phyloP scores from a whole-genome alignment of 2,113 vertebrate species.

The Oryctolagus cuniculus region DNA sequence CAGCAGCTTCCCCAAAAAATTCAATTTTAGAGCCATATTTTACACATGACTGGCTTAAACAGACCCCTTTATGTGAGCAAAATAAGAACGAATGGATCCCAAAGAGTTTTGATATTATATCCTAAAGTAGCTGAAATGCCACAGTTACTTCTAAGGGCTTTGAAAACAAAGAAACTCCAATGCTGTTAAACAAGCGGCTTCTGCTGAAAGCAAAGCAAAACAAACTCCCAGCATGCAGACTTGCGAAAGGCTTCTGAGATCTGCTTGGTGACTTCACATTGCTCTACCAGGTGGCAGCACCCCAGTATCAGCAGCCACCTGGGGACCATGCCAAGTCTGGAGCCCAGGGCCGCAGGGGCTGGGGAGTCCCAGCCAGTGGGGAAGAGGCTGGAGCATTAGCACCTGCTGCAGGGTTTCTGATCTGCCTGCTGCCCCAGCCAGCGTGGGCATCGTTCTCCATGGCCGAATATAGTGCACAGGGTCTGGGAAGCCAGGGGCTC shows the following conservation, averaged over 20 bases:
- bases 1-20: slow-evolving; percentile 16
- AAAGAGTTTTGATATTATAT: neutral
- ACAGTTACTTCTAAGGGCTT: neutral
- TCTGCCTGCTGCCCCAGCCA: slow-evolving; percentile 61
- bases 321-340: neutral
- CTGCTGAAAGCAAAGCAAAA: neutral
- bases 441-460: slow-evolving; percentile 71
- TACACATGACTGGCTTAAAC: slow-evolving; percentile 22
- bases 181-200: slow-evolving; percentile 28
- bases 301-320: neutral
- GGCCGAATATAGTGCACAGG: slow-evolving; percentile 23
- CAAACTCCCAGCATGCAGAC: neutral
- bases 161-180: slow-evolving; percentile 63
- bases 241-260: neutral
- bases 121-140: neutral
- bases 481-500: slow-evolving; percentile 33
- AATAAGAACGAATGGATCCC: neutral
- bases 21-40: slow-evolving; percentile 32
- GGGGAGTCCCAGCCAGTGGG: slow-evolving; percentile 15
- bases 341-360: neutral
- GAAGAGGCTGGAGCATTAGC: slow-evolving; percentile 33
- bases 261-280: slow-evolving; percentile 25
- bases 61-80: neutral
- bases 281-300: neutral
- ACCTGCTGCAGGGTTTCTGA: slow-evolving; percentile 75